Evolutionary conservation across 1,140 invertebrate species (phyloP).

Genomic region (Drosophila pandora): DNA sequence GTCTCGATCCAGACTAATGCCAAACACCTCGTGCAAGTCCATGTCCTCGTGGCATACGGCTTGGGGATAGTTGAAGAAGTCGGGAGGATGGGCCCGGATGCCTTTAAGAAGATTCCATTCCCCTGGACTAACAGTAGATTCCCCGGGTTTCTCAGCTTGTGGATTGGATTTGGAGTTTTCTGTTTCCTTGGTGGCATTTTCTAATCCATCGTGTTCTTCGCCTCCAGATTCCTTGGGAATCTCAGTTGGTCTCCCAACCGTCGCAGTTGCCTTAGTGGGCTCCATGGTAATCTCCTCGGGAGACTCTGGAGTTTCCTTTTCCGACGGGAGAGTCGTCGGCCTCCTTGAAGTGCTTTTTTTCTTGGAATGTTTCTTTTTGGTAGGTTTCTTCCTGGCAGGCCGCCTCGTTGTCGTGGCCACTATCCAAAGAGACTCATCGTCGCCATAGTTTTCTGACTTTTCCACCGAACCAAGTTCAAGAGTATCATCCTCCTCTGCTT

Average conservation of each 20-base stretch:
- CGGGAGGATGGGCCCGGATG: constrained; percentile 16
- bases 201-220: neutral
- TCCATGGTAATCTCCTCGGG: constrained; percentile 13
- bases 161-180: neutral
- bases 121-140: neutral
- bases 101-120: neutral
- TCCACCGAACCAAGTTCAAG: neutral
- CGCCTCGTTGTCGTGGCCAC: neutral
- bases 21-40: constrained; percentile 63
- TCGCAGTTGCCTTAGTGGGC: neutral
- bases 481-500: neutral
- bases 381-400: neutral
- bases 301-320: neutral
- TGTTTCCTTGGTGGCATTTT: too few species aligned
- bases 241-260: too few species aligned
- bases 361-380: neutral
- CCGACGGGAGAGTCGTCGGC: neutral
- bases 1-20: constrained; percentile 35
- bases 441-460: neutral
- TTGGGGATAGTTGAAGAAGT: constrained; percentile 49
- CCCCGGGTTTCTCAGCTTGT: neutral
- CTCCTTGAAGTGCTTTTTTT: neutral
- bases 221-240: too few species aligned
- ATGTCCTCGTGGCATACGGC: constrained; percentile 54
- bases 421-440: neutral